Conservation (phyloP, 2,113 vertebrate species). For the Tychaedon coryphoeus region DNA sequence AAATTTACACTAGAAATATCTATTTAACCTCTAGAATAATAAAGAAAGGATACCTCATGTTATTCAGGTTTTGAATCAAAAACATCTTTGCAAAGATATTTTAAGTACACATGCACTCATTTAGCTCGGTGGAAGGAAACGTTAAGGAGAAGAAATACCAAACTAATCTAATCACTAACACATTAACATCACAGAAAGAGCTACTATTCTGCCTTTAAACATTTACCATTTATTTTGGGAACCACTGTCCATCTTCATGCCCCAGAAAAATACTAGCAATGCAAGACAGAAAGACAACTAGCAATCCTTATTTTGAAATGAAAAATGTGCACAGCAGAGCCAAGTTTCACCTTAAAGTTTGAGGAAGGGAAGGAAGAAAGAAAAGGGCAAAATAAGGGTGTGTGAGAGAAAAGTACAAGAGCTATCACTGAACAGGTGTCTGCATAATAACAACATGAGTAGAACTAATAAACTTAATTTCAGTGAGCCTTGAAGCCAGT, state of each 20-base stretch:
- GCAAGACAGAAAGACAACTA: background rate
- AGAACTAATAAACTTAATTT: conserved; percentile 50
- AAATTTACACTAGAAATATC: background rate
- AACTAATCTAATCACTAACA: background rate
- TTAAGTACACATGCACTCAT: background rate
- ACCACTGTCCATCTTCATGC: background rate
- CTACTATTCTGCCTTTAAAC: background rate
- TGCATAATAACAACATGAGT: background rate
- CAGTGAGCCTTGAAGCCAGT: conserved; percentile 41
- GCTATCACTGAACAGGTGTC: background rate
- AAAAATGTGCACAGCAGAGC: background rate
- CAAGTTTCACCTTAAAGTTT: background rate
- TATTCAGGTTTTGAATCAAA: background rate
- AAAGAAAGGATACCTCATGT: background rate
- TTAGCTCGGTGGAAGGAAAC: background rate
- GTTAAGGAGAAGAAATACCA: background rate
- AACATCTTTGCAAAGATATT: background rate
- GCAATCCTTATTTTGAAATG: background rate
- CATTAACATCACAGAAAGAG: background rate
- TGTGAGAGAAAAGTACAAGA: background rate
- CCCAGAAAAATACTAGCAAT: background rate
- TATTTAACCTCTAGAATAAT: background rate
- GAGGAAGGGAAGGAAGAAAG: background rate
- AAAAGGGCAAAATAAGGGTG: background rate
- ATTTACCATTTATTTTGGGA: background rate